Evolutionary conservation across 2,888 invertebrate species (phyloP).

Genomic region (Drosophila aldrichi): DNA sequence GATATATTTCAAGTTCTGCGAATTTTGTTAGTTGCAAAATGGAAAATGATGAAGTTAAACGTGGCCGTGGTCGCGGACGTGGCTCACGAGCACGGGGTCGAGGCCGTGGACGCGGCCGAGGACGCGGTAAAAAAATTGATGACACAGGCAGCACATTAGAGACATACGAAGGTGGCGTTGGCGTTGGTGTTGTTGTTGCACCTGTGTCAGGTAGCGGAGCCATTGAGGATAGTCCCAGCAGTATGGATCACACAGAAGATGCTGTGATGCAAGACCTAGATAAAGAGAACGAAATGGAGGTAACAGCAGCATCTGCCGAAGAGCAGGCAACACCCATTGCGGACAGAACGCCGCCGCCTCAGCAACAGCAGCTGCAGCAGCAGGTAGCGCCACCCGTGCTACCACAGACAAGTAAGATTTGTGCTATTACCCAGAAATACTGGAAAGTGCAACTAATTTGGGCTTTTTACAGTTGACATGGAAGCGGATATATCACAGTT

Average conservation of each 20-base stretch:
- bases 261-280: conserved; percentile 67
- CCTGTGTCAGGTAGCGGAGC: conserved; percentile 30
- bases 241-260: conserved; percentile 69
- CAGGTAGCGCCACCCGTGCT: conserved; percentile 61
- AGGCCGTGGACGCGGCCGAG: conserved; percentile 92
- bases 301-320: conserved; percentile 25
- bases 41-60: conserved; percentile 79
- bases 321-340: conserved; percentile 41
- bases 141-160: conserved; percentile 83
- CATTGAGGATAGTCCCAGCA: conserved; percentile 82
- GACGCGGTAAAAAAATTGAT: conserved; percentile 90
- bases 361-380: conserved; percentile 25
- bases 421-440: not conserved
- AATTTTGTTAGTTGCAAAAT: conserved; percentile 31
- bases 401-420: conserved; percentile 79
- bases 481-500: conserved; percentile 97
- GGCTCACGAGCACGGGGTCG: conserved; percentile 89
- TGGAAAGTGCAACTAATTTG: not conserved
- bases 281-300: conserved; percentile 76
- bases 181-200: conserved; percentile 13
- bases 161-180: conserved; percentile 39
- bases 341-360: conserved; percentile 54
- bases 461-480: conserved; percentile 88
- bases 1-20: conserved; percentile 18
- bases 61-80: conserved; percentile 83